A percentile compares a stretch with the other conserved stretches of the same genome.
Conservation (phyloP, 2,797 vertebrate genomes). For the Trachurus trachurus region DNA sequence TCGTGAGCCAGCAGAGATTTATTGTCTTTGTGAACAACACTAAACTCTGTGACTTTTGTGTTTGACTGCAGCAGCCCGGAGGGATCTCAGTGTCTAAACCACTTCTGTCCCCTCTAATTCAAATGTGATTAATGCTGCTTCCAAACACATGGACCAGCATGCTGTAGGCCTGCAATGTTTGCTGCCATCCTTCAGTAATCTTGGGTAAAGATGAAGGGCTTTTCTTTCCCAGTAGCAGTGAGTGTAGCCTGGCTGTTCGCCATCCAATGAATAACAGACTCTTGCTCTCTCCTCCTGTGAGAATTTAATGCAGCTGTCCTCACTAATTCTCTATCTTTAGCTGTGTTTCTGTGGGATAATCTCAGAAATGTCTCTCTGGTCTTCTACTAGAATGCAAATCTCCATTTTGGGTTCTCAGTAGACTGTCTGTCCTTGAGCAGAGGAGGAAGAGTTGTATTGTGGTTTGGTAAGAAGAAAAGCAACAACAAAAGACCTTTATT, state of each 20-base stretch:
- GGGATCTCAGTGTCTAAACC: background rate
- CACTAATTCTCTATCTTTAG: conserved; percentile 13
- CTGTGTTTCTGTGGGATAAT: conserved; percentile 2
- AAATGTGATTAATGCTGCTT: background rate
- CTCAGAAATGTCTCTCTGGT: background rate
- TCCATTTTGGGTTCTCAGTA: background rate
- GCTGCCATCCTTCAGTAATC: background rate
- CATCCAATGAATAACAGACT: conserved; percentile 19
- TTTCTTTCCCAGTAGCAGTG: conserved; percentile 4
- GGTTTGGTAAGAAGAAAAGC: conserved; percentile 6
- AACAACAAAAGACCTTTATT: background rate
- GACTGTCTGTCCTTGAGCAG: background rate
- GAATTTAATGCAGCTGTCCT: conserved; percentile 41
- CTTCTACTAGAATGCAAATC: background rate
- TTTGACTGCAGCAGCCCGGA: background rate
- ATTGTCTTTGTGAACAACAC: background rate
- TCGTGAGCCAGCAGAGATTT: background rate
- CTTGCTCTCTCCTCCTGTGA: conserved; percentile 19
- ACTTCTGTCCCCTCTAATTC: background rate
- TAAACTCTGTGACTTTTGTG: background rate
- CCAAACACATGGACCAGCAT: background rate
- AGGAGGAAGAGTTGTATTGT: background rate
- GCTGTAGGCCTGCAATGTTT: background rate
- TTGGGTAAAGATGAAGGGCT: background rate
- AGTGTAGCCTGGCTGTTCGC: conserved; percentile 6